Evolutionary conservation across 2,113 vertebrate species (phyloP).

Genomic region (Poeciliopsis retropinna): DNA sequence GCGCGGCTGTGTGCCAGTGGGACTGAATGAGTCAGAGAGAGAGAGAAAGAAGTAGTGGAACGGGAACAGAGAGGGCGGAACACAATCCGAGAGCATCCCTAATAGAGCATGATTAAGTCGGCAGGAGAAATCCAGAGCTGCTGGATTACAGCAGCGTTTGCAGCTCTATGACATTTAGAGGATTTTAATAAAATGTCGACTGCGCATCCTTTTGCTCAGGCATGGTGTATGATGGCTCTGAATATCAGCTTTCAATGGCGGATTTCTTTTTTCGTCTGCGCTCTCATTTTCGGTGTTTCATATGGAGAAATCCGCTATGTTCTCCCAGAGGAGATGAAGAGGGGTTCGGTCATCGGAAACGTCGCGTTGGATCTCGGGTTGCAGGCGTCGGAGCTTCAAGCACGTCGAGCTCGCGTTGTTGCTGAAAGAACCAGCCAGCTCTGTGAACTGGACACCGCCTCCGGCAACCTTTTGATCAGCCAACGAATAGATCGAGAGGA

Average conservation of each 20-base stretch:
- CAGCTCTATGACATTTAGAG: conserved; percentile 23
- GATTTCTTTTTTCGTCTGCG: conserved; percentile 39
- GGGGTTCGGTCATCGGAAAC: conserved; percentile 71
- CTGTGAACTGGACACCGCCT: conserved; percentile 72
- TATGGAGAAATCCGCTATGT: conserved; percentile 72
- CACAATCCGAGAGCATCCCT: conserved; percentile 62
- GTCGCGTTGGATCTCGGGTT: conserved; percentile 74
- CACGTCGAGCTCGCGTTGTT: conserved; percentile 71
- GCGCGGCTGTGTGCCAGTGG: background rate
- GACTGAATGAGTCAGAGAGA: conserved; percentile 21
- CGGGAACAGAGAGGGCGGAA: conserved; percentile 48
- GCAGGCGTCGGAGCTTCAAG: conserved; percentile 51
- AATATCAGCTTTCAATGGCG: conserved; percentile 25
- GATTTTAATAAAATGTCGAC: conserved; percentile 34
- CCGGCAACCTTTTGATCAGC: conserved; percentile 75
- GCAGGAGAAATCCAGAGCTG: conserved; percentile 41
- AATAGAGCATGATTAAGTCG: conserved; percentile 70
- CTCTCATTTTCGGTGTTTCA: conserved; percentile 37
- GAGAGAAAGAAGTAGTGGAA: conserved; percentile 17
- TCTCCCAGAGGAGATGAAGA: conserved; percentile 76
- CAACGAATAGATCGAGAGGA: conserved; percentile 79
- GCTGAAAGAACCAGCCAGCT: conserved; percentile 69
- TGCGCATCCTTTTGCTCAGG: conserved; percentile 15
- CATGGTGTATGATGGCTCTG: conserved; percentile 30
- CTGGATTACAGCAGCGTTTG: conserved; percentile 49